These are phyloP conservation scores for Chiridota heheva DNA, from an alignment of 35 echinoderm and acorn worm genomes.

Conservation along the genomic window DNA sequence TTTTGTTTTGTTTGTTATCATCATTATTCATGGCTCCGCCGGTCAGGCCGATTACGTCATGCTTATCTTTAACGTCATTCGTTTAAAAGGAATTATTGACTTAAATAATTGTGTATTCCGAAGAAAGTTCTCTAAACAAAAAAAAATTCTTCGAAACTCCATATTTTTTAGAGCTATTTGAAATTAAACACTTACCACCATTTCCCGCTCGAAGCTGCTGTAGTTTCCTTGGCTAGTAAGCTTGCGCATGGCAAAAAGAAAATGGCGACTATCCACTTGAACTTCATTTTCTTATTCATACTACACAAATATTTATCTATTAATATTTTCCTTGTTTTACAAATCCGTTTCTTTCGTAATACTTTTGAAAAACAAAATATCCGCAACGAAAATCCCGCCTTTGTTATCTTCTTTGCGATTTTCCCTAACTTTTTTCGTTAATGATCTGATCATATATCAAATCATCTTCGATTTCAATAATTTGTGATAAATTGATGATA, in stretches of 20 bases:
- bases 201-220: conserved; percentile 80
- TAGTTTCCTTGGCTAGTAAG: conserved; percentile 87
- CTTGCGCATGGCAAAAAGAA: conserved; percentile 88
- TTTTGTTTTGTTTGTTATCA: not conserved
- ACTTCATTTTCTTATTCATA: conserved; percentile 80
- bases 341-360: too few relatives aligned
- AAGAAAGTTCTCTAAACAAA: not conserved
- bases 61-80: not conserved
- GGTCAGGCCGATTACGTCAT: not conserved
- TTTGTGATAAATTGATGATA: too few relatives aligned
- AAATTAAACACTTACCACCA: conserved; percentile 82
- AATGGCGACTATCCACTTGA: conserved; percentile 78
- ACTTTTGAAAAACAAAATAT: too few relatives aligned
- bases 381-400: too few relatives aligned
- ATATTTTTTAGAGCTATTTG: not conserved
- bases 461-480: too few relatives aligned
- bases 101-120: not conserved
- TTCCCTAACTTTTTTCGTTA: too few relatives aligned
- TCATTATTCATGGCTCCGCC: not conserved
- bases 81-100: not conserved
- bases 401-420: too few relatives aligned
- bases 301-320: too few relatives aligned
- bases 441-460: too few relatives aligned
- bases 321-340: too few relatives aligned
- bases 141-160: not conserved